Evolutionary conservation across 2,797 vertebrate species (phyloP).

Genomic region (Syngnathus acus): DNA sequence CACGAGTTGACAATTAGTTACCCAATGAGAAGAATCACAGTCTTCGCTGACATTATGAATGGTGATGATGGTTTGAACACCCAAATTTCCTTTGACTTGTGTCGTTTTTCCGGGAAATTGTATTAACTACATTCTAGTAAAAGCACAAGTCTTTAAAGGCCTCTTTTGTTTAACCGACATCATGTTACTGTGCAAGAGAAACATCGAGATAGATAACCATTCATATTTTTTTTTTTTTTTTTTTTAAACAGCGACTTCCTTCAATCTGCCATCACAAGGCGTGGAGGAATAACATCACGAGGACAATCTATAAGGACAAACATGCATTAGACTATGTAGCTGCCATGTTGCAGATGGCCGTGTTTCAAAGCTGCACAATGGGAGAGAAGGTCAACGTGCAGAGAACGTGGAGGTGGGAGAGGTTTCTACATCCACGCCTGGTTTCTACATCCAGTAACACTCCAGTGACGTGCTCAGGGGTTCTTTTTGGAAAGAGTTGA

Average conservation of each 20-base stretch:
- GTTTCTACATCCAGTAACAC: conserved; percentile 23
- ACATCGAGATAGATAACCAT: not conserved
- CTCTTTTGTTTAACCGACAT: not conserved
- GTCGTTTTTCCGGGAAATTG: not conserved
- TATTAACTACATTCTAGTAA: not conserved
- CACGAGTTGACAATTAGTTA: too few relatives aligned
- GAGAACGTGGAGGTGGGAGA: conserved; percentile 56
- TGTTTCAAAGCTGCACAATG: conserved; percentile 43
- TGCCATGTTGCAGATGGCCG: conserved; percentile 27
- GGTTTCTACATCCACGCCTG: conserved; percentile 36
- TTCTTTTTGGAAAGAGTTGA: conserved; percentile 63
- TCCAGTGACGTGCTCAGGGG: conserved; percentile 29
- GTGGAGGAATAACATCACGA: conserved; percentile 18
- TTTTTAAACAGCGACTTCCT: conserved; percentile 24
- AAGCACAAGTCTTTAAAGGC: not conserved
- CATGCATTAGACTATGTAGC: conserved; percentile 31
- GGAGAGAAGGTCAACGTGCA: conserved; percentile 45
- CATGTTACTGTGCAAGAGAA: not conserved
- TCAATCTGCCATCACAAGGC: conserved; percentile 3
- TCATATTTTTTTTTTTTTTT: not conserved
- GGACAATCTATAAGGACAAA: conserved; percentile 13
- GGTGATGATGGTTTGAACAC: not conserved
- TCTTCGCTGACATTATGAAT: not conserved
- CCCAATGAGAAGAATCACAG: not conserved
- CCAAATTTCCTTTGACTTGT: not conserved